phyloP scores from a whole-genome alignment of 2,888 invertebrate genomes.

The Junonia oenone region DNA sequence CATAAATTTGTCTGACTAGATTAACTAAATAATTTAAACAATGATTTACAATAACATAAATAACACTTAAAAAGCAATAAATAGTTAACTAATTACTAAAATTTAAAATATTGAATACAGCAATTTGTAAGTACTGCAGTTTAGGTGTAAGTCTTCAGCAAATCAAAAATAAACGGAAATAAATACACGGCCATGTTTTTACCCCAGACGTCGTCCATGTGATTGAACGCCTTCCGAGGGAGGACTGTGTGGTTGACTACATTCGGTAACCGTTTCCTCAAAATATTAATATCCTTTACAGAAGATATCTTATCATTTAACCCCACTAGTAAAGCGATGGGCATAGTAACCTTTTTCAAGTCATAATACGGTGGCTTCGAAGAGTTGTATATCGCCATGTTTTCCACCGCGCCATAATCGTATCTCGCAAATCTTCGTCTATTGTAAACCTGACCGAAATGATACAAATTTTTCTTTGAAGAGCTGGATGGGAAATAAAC shows the following conservation, averaged over 20 bases:
- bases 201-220: constrained; percentile 39
- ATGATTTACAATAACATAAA: no score
- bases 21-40: no score
- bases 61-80: no score
- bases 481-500: constrained; percentile 36
- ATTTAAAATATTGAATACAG: no score
- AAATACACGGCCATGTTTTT: constrained; percentile 30
- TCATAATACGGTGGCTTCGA: constrained; percentile 37
- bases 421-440: constrained; percentile 19
- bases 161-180: constrained; percentile 31
- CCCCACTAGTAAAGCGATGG: constrained; percentile 31
- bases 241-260: constrained; percentile 33
- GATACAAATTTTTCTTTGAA: constrained; percentile 38
- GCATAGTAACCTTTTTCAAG: constrained; percentile 35
- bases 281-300: constrained; percentile 29
- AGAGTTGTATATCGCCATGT: constrained; percentile 30
- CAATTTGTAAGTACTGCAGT: not conserved
- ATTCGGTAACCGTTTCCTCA: constrained; percentile 33
- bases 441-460: constrained; percentile 35
- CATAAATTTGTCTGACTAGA: no score
- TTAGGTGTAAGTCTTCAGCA: not conserved
- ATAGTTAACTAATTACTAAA: no score
- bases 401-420: constrained; percentile 37
- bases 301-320: constrained; percentile 35
- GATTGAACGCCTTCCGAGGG: constrained; percentile 30